Evolutionary conservation across 1,140 invertebrate species (phyloP).

Genomic region (Hycleus cichorii): DNA sequence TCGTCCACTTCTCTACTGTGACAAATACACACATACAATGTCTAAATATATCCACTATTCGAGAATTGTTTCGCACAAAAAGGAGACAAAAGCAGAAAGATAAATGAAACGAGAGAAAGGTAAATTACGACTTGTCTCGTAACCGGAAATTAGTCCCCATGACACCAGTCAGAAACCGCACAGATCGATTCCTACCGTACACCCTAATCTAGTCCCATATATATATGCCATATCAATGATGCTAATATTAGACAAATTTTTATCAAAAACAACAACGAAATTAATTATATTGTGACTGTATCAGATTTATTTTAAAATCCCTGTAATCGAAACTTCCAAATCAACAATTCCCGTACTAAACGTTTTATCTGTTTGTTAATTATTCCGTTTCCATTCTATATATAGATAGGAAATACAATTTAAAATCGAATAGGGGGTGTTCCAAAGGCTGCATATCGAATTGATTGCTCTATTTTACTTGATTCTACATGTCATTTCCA

Average conservation of each 20-base stretch:
- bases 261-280: not conserved
- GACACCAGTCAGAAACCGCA: constrained; percentile 31
- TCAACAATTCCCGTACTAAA: constrained; percentile 5
- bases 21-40: too few species aligned
- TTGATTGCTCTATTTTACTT: not conserved
- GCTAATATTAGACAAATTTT: too few species aligned
- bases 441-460: not conserved
- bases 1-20: too few species aligned
- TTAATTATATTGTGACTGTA: not conserved
- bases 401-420: constrained; percentile 1
- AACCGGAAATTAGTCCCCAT: constrained; percentile 32
- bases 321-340: constrained; percentile 4
- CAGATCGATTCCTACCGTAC: constrained; percentile 15
- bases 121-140: constrained; percentile 31
- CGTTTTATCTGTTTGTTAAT: constrained; percentile 14
- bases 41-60: too few species aligned
- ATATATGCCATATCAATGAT: too few species aligned
- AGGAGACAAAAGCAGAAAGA: constrained; percentile 26
- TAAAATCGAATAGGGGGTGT: not conserved
- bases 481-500: too few species aligned
- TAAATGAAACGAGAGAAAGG: constrained; percentile 31
- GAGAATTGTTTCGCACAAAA: not conserved
- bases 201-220: too few species aligned
- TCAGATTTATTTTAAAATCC: too few species aligned
- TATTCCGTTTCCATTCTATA: constrained; percentile 1